Base-by-base conservation (phyloP, 2,113 vertebrate species). In the Chrysochloris asiatica region DNA sequence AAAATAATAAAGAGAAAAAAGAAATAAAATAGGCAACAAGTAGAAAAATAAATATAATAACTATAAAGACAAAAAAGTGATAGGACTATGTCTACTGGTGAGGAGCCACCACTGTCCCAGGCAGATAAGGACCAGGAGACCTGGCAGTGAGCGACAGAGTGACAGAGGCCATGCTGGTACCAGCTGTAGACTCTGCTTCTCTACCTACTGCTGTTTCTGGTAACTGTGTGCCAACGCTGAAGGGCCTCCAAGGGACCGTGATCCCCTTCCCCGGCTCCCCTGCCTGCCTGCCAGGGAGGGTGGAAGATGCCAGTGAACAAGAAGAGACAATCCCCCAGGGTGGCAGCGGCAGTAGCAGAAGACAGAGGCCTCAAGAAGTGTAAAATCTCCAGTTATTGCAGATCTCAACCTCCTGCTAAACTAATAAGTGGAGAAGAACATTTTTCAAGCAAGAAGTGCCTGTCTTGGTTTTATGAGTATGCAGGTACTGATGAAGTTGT, bases 361-460 rank as follows among this genome's bases (percentile, higher is more conserved):
- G 98, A 99, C 82, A 93, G 98, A 73, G 97, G 97, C 94, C 97
- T 98, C 83, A 98, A 98, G 95, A 99, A 98, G 96, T 98, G 98
- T 97, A 99, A 99, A 98, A 98, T 99, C 93, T 98, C 98, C 93
- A 99, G 98, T 96, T 99, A 98, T 96, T 98, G 98, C 96, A 98
- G 99, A 96, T 98, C 98, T 95, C 98, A 99, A 97, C 97, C 98
- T 54, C 97, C 98, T 87, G 97, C 97, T 96, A 98, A 98, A 98
- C 96, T 98, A 47, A 97, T 99, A 96, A 98, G 96, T 90, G 95
- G 97, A 88, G 99, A 99, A 47, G 98, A 99, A 93, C 98, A 98
- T 90, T 99, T 99, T 97, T 99, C 99, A 97, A 99, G 98, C 97
- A 99, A 99, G 97, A 99, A 99, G 98, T 99, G 99, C 98, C 98